phyloP scores from a whole-genome alignment of 2,888 invertebrate species.

The Oscheius sp. region DNA sequence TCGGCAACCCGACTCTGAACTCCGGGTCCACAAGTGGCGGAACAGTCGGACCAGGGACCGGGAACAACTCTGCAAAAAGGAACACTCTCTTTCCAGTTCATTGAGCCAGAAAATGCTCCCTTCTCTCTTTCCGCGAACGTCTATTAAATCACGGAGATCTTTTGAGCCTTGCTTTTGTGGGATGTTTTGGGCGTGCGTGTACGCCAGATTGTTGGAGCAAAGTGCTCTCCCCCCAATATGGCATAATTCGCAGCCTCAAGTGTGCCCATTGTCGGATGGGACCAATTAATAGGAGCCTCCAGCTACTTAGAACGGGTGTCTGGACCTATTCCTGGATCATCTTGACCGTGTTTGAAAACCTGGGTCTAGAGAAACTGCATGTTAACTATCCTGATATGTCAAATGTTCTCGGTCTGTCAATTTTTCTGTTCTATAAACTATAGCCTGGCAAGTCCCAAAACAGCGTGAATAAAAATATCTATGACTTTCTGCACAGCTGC shows the following conservation, averaged over 20 bases:
- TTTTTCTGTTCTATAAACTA: too few species aligned
- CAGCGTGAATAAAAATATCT: too few species aligned
- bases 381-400: too few species aligned
- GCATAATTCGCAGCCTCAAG: slow-evolving; percentile 32
- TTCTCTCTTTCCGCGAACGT: slow-evolving; percentile 6
- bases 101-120: slow-evolving; percentile 10
- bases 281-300: slow-evolving; percentile 8
- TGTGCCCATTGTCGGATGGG: slow-evolving; percentile 18
- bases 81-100: neutral
- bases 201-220: neutral
- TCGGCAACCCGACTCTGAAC: slow-evolving; percentile 58
- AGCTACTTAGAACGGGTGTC: neutral
- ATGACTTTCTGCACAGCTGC: too few species aligned
- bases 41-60: slow-evolving; percentile 59
- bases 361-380: too few species aligned
- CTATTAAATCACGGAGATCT: slow-evolving; percentile 1
- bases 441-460: too few species aligned
- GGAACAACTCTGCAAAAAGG: slow-evolving; percentile 46
- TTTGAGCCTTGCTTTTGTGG: neutral
- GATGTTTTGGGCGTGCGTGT: neutral
- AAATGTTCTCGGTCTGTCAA: too few species aligned
- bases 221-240: slow-evolving; percentile 14
- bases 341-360: too few species aligned
- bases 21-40: slow-evolving; percentile 63
- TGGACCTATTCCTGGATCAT: too few species aligned